Base-by-base conservation (phyloP, 2,113 vertebrate genomes). In the Pedionomus torquatus region DNA sequence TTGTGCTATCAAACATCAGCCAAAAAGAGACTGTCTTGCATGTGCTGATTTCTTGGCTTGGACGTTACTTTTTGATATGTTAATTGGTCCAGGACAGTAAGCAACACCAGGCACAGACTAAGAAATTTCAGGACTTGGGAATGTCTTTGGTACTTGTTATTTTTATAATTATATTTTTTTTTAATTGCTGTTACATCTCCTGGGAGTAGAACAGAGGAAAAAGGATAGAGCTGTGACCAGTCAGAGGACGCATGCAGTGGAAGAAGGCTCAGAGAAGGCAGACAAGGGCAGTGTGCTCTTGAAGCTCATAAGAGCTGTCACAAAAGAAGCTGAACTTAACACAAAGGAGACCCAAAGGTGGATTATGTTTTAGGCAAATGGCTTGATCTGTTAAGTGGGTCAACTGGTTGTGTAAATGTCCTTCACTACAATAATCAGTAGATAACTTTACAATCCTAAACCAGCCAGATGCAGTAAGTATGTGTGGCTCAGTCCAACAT, bases 341-440 rank as follows among this genome's bases (percentile, higher is more conserved):
- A 30, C 1, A 4, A 61, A 35, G 9, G 11, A 20, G 9, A 41
- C 7, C 10, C 0, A 0, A 54, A 11, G 5, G 14, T 43, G 14
- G 9, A 3, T 77, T 83, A 11, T 31, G 11, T 43, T 90, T 35
- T 49, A 43, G 17, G 31, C 18, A 35, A 49, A 49, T 31, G 17
- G 6, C 13, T 76, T 1, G 48, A 41, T 18, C 9, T 57, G 11
- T 49, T 63, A 21, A 10, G 26, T 18, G 10, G 5, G 12, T 49
- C 14, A 43, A 11, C 17, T 33, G 26, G 12, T 51, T 78, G 17
- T 39, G 9, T 39, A 37, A 71, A 58, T 71, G 16, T 44, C 20
- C 26, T 71, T 78, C 14, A 9, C n/a, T 48, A 41, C 5, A 15
- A 35, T 23, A 70, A 26, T 61, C 14, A 16, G 55, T 15, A 48